Percentiles rank a stretch among this genome's conserved stretches.
Conservation (phyloP, 2,888 invertebrate species). For the Steromphala cineraria region DNA sequence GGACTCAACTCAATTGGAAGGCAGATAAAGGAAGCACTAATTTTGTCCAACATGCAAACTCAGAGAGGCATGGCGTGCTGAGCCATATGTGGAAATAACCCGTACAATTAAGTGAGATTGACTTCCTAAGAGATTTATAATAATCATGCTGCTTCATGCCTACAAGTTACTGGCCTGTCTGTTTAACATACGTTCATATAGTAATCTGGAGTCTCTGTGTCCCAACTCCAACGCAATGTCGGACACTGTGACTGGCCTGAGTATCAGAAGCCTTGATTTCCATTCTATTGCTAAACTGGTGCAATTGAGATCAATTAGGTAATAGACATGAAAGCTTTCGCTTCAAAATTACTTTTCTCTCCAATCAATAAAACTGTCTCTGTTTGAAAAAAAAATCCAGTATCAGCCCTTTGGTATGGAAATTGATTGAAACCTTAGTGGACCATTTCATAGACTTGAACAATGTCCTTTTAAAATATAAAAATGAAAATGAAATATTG, state of each 20-base stretch:
- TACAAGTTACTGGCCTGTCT: not conserved
- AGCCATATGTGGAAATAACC: not conserved
- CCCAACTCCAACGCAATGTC: not conserved
- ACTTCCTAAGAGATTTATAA: conserved; percentile 4
- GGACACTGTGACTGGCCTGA: not conserved
- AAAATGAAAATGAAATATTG: too few relatives aligned
- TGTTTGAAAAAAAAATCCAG: not conserved
- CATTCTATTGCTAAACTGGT: not conserved
- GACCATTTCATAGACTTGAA: too few relatives aligned
- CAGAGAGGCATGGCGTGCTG: not conserved
- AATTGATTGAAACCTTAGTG: too few relatives aligned
- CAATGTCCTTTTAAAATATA: too few relatives aligned
- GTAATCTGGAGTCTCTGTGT: not conserved
- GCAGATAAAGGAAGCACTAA: conserved; percentile 13
- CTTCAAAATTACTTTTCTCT: not conserved
- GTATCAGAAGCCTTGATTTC: not conserved
- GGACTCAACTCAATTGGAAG: not conserved
- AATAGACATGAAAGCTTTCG: not conserved
- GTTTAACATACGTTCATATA: not conserved
- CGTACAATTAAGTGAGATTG: not conserved
- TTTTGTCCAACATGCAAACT: conserved; percentile 6
- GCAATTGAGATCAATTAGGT: not conserved
- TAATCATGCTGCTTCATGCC: not conserved
- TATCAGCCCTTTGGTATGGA: too few relatives aligned
- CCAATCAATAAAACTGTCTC: conserved; percentile 3